phyloP scores from a whole-genome alignment of 2,888 invertebrate genomes.

The Nyleta sp. region DNA sequence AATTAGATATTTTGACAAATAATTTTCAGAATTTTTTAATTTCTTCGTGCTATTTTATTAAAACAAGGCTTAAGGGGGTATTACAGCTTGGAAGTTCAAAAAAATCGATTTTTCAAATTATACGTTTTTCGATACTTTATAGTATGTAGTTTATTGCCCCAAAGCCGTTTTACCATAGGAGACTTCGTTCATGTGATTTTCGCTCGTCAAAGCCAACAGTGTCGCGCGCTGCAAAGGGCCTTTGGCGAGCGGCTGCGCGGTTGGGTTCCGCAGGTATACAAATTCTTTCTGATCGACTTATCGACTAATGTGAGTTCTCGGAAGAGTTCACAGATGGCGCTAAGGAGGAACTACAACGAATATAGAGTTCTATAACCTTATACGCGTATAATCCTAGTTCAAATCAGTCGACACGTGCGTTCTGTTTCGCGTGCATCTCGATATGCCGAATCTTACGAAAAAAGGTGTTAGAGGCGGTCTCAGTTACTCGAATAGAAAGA shows the following conservation, averaged over 20 bases:
- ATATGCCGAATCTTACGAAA: conserved; percentile 22
- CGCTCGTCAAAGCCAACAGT: conserved; percentile 4
- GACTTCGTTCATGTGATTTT: background rate
- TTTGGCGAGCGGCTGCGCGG: conserved; percentile 2
- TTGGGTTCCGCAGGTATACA: background rate
- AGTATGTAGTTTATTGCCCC: conserved; percentile 8
- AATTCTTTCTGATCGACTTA: background rate
- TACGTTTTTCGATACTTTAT: conserved; percentile 1
- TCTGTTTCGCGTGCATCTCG: conserved; percentile 17
- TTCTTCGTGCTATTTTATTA: no score
- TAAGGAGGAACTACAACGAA: conserved; percentile 3
- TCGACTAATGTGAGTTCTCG: conserved; percentile 1
- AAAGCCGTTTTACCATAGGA: background rate
- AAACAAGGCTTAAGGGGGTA: conserved; percentile 1
- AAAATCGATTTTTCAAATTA: conserved; percentile 9
- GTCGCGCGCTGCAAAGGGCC: conserved; percentile 8
- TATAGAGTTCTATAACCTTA: background rate
- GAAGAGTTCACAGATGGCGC: conserved; percentile 2
- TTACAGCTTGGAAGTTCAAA: background rate
- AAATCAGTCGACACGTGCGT: conserved; percentile 17
- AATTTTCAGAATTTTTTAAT: no score
- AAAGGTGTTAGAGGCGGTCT: conserved; percentile 4
- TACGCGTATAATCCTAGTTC: conserved; percentile 20
- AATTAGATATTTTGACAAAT: no score
- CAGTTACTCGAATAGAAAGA: conserved; percentile 13